Conservation (phyloP, 2,888 invertebrate genomes). For the Liodrosophila aerea region DNA sequence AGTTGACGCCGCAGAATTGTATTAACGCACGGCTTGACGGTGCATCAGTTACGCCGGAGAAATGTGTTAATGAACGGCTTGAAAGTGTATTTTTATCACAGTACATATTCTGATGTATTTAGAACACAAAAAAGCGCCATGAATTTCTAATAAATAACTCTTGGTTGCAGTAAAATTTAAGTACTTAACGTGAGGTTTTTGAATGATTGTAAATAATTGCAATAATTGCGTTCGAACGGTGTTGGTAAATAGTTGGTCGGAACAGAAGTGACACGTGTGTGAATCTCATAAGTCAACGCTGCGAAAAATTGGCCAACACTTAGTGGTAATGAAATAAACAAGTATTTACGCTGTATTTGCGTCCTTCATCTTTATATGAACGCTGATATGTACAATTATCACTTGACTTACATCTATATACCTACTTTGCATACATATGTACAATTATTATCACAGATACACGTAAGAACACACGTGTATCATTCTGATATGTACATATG, state of each 20-base stretch:
- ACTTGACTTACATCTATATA: background rate
- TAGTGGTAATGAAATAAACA: slow-evolving; percentile 38
- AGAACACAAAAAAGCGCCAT: slow-evolving; percentile 62
- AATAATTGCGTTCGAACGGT: slow-evolving; percentile 29
- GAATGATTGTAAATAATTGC: slow-evolving; percentile 40
- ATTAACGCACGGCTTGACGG: too few relatives aligned
- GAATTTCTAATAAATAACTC: slow-evolving; percentile 50
- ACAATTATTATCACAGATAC: background rate
- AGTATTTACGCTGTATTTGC: slow-evolving; percentile 7
- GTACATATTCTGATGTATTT: slow-evolving; percentile 49
- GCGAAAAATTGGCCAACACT: slow-evolving; percentile 17
- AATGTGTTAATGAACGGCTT: slow-evolving; percentile 53
- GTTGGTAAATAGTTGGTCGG: slow-evolving; percentile 47
- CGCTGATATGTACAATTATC: slow-evolving; percentile 2
- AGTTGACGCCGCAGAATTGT: too few relatives aligned
- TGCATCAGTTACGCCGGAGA: slow-evolving; percentile 59
- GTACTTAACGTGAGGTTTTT: slow-evolving; percentile 59
- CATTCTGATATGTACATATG: slow-evolving; percentile 3
- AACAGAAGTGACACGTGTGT: slow-evolving; percentile 72
- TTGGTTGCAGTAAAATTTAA: slow-evolving; percentile 42
- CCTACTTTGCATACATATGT: background rate
- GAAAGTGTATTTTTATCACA: slow-evolving; percentile 56
- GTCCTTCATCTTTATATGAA: too few relatives aligned
- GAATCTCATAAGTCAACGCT: slow-evolving; percentile 67
- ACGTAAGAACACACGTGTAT: slow-evolving; percentile 7